These are phyloP conservation scores for Mesitornis unicolor DNA, from an alignment of 2,113 vertebrate species.

Conservation along the genomic window DNA sequence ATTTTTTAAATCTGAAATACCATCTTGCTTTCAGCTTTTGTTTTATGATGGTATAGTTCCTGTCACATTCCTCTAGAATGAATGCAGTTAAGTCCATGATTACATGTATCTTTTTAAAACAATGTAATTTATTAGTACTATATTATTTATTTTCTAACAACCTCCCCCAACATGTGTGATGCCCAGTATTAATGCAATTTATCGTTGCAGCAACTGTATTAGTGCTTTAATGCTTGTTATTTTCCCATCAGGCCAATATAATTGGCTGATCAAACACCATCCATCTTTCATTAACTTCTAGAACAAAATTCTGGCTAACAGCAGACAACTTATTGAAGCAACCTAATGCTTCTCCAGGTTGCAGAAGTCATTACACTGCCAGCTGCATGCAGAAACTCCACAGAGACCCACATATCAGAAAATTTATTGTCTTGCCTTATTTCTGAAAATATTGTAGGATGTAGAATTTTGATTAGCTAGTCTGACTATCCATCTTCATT, in stretches of 20 bases:
- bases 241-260: not conserved
- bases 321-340: not conserved
- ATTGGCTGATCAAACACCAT: not conserved
- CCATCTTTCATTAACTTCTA: not conserved
- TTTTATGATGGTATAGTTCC: not conserved
- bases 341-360: not conserved
- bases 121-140: not conserved
- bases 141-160: not conserved
- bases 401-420: accelerated
- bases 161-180: not conserved
- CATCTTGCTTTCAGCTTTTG: not conserved
- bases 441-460: not conserved
- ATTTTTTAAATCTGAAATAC: not conserved
- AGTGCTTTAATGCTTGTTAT: not conserved
- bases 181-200: not conserved
- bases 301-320: not conserved
- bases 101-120: not conserved
- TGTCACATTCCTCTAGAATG: not conserved
- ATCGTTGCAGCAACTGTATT: not conserved
- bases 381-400: not conserved
- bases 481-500: not conserved
- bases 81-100: not conserved
- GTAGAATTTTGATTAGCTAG: not conserved
- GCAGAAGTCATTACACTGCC: accelerated
- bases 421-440: not conserved